These are phyloP conservation scores for Syncerus caffer DNA, from an alignment of 2,797 vertebrate species.

Conservation along the genomic window DNA sequence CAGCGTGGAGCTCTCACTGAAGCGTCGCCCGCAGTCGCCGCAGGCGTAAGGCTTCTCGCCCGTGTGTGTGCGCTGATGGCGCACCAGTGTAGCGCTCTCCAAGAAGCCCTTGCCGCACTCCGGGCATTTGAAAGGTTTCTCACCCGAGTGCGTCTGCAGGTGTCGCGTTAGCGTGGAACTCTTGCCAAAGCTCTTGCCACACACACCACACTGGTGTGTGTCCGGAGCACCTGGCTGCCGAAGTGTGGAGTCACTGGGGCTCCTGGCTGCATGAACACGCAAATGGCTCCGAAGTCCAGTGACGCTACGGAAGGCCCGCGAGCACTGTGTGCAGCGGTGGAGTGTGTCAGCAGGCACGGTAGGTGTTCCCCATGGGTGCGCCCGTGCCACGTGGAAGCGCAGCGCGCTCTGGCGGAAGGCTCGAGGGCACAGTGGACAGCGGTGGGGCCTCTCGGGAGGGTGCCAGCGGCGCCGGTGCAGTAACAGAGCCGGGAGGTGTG, in stretches of 20 bases:
- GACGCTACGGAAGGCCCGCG: neutral
- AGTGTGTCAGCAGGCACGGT: fast-evolving
- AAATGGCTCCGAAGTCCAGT: slow-evolving; percentile 24
- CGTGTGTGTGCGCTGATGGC: slow-evolving; percentile 39
- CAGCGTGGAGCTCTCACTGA: slow-evolving; percentile 63
- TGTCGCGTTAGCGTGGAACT: slow-evolving; percentile 39
- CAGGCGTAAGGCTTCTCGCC: slow-evolving; percentile 54
- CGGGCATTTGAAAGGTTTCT: slow-evolving; percentile 55
- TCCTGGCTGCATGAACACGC: neutral
- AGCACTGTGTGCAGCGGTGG: slow-evolving; percentile 16
- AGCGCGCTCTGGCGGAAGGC: slow-evolving; percentile 53
- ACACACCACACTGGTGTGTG: neutral
- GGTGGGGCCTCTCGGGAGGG: slow-evolving; percentile 50
- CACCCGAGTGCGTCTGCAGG: slow-evolving; percentile 5
- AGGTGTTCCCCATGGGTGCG: neutral
- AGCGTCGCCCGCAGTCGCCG: slow-evolving; percentile 26
- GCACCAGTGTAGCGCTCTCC: slow-evolving; percentile 56
- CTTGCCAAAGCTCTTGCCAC: slow-evolving; percentile 55
- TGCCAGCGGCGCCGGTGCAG: slow-evolving; percentile 80
- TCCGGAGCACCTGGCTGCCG: fast-evolving
- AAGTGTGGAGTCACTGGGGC: neutral
- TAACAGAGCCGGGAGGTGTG: slow-evolving; percentile 89
- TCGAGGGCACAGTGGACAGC: slow-evolving; percentile 60
- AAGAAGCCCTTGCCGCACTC: slow-evolving; percentile 59
- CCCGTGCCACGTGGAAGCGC: slow-evolving; percentile 40